Percentiles rank a stretch among this genome's conserved stretches.
phyloP scores from a whole-genome alignment of 2,797 vertebrate species.

The Rhincodon typus region DNA sequence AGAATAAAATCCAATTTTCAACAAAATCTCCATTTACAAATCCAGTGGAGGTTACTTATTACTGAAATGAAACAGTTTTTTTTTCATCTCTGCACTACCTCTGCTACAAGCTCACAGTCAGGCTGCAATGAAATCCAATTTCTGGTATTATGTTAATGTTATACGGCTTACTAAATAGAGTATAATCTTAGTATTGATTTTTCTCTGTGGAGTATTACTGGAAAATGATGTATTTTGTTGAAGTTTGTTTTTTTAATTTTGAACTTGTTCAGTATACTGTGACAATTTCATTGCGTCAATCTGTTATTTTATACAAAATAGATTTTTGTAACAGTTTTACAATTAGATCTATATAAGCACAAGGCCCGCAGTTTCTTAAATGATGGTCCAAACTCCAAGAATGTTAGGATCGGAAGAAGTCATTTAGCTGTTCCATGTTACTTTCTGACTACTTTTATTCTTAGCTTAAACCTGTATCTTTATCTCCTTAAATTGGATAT shows the following conservation, averaged over 20 bases:
- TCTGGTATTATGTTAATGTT: not conserved
- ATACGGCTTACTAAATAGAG: not conserved
- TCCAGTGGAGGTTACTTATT: not conserved
- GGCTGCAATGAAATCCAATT: not conserved
- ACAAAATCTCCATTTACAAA: not conserved
- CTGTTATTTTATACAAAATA: not conserved
- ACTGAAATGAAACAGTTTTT: not conserved
- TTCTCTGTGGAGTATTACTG: no score
- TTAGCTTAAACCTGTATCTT: not conserved
- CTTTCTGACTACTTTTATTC: not conserved
- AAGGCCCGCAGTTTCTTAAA: not conserved
- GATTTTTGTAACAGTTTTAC: not conserved
- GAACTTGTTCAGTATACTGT: not conserved
- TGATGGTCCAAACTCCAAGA: not conserved
- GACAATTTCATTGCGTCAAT: not conserved
- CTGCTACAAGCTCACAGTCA: not conserved
- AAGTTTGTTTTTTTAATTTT: not conserved
- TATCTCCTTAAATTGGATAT: not conserved
- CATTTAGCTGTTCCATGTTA: not conserved
- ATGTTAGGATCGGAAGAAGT: not conserved
- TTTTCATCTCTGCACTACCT: not conserved
- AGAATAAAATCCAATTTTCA: constrained; percentile 5
- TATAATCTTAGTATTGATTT: constrained; percentile 15
- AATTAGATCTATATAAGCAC: not conserved
- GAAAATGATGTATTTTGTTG: no score